Percentiles rank a stretch among this genome's conserved stretches.
Conservation (phyloP, 2,113 vertebrate species). For the Hystrix brachyura region DNA sequence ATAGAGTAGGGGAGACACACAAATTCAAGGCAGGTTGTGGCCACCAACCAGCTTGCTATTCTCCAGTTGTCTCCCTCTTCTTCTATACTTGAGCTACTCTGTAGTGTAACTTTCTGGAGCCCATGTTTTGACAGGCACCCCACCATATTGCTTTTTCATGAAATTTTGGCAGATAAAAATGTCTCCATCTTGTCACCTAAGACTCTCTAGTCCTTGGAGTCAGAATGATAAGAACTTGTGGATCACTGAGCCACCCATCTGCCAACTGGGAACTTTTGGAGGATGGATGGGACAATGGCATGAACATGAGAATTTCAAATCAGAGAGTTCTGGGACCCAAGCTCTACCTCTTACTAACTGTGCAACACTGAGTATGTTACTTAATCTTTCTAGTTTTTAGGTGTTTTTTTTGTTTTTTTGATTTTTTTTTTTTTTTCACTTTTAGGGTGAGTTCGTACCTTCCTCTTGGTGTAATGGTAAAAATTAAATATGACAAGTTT, state of each 20-base stretch:
- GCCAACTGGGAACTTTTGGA: not conserved
- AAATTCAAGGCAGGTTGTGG: not conserved
- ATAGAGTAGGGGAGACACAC: not conserved
- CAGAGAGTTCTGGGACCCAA: not conserved
- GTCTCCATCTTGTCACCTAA: not conserved
- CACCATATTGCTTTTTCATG: not conserved
- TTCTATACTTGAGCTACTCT: not conserved
- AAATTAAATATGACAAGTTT: constrained; percentile 2
- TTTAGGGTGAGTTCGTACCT: not conserved
- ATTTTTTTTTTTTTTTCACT: not conserved
- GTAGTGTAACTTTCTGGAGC: not conserved
- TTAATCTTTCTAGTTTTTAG: not conserved
- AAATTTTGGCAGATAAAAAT: not conserved
- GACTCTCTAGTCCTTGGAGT: not conserved
- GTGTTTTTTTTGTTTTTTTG: too few species aligned
- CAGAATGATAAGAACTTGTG: not conserved
- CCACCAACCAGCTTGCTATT: not conserved
- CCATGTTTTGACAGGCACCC: not conserved
- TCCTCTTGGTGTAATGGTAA: not conserved
- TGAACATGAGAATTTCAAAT: not conserved
- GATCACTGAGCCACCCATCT: not conserved
- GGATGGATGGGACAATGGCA: not conserved
- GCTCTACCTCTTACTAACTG: not conserved
- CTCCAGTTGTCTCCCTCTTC: too few species aligned
- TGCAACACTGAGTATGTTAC: not conserved